Base-by-base conservation (phyloP, 2,888 invertebrate genomes). In the Oxycera nigricornis region DNA sequence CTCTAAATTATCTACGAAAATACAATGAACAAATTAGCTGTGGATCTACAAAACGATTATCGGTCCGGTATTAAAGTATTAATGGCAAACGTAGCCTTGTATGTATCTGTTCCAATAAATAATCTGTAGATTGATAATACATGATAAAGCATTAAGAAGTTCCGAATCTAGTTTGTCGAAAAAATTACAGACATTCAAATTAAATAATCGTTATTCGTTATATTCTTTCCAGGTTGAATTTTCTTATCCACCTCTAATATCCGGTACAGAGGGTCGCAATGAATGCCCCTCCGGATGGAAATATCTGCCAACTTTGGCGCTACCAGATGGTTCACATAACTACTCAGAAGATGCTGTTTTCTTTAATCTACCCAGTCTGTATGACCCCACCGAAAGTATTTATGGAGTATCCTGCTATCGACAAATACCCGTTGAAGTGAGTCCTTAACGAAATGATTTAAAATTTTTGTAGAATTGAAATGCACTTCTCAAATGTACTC, bases 321-420 rank as follows among this genome's bases (percentile, higher is more conserved):
- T 99, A 77, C 98, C 98, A 11, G 99, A 99, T 88, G 98, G 98
- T 46, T 97, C 98, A 11, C 99, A 99, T 82, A 98, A 99, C 87
- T 97, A 92, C 82, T 90, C 94, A 73, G 93, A 96, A 81, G 98
- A 99, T 82, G 96, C 97, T 0, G 95, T 98, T 77, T 98, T 93
- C 86, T 99, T 99, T 84, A 95, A 97, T 85, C 87, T 99, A 76
- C 98, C 98, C 39, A 94, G 96, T 79, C 87, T 95, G 57, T 90
- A 90, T 65, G 92, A 95, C 82, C 92, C 95, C 3, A 91, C 91
- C 74, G 90, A 91, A 79, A 96, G 96, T 67, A 92, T 98, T 11
- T 99, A 93, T 87, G 98, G 98, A 30, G 93, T 99, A 75, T 98
- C 98, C 22, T 99, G 98, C 87, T 99, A 97, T 85, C 89, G 97